Evolutionary conservation across 2,797 vertebrate genomes (phyloP).

Genomic region (Dryobates pubescens): DNA sequence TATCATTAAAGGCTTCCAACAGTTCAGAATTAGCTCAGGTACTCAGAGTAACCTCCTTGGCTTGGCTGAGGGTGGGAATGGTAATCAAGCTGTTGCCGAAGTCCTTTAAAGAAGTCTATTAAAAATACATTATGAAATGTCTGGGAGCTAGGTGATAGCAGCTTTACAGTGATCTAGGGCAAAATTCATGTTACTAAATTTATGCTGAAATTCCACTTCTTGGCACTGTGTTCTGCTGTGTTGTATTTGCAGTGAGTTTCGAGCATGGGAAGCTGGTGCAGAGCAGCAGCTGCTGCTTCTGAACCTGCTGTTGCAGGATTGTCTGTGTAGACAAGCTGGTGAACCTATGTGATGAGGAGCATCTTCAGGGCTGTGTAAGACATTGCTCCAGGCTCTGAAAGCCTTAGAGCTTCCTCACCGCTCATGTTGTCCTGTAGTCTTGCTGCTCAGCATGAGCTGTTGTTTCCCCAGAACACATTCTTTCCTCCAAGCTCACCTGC

Average conservation of each 20-base stretch:
- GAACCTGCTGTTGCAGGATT: background rate
- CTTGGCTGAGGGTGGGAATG: background rate
- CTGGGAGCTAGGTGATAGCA: background rate
- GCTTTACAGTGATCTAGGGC: background rate
- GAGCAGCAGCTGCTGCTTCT: background rate
- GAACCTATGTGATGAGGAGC: background rate
- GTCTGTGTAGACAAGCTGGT: background rate
- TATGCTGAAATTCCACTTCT: background rate
- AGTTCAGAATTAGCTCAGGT: background rate
- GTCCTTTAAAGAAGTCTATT: background rate
- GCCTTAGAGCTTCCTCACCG: background rate
- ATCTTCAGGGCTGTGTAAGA: background rate
- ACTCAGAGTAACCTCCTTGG: background rate
- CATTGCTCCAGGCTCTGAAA: background rate
- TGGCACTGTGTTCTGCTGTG: background rate
- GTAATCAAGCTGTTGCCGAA: background rate
- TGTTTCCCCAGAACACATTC: background rate
- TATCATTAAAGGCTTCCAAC: background rate
- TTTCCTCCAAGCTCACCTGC: background rate
- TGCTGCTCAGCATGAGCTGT: background rate
- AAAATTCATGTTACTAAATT: background rate
- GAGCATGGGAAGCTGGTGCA: background rate
- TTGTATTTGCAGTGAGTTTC: background rate
- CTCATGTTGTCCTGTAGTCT: background rate
- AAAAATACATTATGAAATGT: background rate